These are phyloP conservation scores for Nipponacmea schrenckii DNA, from an alignment of 2,888 invertebrate genomes.

Conservation along the genomic window DNA sequence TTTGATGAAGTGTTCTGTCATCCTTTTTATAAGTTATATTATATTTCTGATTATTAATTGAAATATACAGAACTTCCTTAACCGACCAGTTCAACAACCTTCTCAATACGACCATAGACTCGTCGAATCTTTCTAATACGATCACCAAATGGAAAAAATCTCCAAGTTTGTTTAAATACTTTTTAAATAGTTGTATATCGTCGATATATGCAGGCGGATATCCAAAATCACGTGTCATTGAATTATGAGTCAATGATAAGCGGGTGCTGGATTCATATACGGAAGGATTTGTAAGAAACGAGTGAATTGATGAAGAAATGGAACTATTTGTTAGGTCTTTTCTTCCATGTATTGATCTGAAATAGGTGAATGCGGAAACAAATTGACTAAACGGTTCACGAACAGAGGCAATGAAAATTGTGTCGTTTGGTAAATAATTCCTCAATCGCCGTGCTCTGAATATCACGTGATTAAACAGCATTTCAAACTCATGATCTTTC, in stretches of 20 bases:
- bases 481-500: neutral
- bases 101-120: constrained; percentile 39
- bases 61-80: constrained; percentile 36
- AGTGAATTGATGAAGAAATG: neutral
- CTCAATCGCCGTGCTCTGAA: neutral
- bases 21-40: constrained; percentile 9
- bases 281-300: neutral
- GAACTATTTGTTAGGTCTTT: neutral
- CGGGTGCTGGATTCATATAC: neutral
- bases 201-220: constrained; percentile 27
- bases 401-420: neutral
- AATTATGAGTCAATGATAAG: neutral
- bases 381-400: neutral
- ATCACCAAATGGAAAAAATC: constrained; percentile 40
- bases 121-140: constrained; percentile 43
- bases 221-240: constrained; percentile 19
- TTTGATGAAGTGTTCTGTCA: neutral
- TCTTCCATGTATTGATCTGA: neutral
- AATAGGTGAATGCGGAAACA: neutral
- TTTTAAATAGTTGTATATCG: constrained; percentile 15
- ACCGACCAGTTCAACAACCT: constrained; percentile 41
- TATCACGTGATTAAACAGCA: neutral
- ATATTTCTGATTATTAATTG: constrained; percentile 13
- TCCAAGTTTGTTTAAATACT: constrained; percentile 35
- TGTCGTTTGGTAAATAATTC: neutral